Conservation (phyloP, 2,888 invertebrate genomes). For the Imbricaverruca yamaguchii region DNA sequence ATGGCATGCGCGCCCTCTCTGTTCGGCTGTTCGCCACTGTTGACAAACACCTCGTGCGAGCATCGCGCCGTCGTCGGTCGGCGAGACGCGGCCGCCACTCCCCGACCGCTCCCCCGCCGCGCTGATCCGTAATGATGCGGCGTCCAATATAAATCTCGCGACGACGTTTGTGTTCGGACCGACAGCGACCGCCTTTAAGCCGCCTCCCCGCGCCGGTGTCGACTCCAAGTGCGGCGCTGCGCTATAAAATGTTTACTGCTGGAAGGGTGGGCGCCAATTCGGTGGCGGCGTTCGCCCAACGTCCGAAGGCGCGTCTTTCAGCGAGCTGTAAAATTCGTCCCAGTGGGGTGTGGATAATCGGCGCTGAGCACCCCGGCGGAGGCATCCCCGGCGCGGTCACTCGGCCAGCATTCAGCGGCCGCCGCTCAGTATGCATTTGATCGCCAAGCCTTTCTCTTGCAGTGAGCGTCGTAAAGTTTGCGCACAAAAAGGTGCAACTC, state of each 20-base stretch:
- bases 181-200: neutral
- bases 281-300: neutral
- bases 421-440: constrained; percentile 13
- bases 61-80: too few species aligned
- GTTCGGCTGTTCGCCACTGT: too few species aligned
- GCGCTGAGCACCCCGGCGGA: neutral
- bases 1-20: too few species aligned
- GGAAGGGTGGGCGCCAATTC: neutral
- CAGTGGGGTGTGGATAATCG: neutral
- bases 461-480: neutral
- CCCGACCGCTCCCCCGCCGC: too few species aligned
- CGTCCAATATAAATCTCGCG: neutral
- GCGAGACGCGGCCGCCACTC: too few species aligned
- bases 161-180: neutral
- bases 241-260: constrained; percentile 10
- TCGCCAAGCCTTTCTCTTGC: neutral
- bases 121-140: neutral
- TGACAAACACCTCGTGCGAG: too few species aligned
- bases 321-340: neutral
- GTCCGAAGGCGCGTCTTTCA: neutral
- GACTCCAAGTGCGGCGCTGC: neutral
- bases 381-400: neutral
- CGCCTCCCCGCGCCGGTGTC: neutral
- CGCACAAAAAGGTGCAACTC: neutral
- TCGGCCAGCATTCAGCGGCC: neutral